These are phyloP conservation scores for Camptogramma bilineatum DNA, from an alignment of 2,888 invertebrate species.

Conservation along the genomic window DNA sequence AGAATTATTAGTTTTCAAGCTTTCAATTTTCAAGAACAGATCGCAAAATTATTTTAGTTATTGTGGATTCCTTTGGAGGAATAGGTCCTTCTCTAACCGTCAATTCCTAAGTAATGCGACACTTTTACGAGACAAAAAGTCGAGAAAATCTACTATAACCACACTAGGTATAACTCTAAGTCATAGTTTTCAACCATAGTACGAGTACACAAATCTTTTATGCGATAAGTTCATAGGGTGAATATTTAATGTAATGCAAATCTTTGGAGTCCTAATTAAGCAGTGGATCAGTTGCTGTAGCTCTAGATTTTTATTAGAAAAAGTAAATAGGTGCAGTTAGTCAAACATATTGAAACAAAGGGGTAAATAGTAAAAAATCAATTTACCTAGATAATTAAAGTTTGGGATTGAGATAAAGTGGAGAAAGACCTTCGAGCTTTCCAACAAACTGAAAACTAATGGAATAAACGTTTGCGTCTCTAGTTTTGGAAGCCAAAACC, in stretches of 20 bases:
- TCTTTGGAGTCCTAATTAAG: conserved; percentile 33
- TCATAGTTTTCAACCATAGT: not conserved
- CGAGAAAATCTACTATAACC: conserved; percentile 6
- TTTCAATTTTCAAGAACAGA: too few relatives aligned
- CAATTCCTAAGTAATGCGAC: too few relatives aligned
- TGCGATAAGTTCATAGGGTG: conserved; percentile 25
- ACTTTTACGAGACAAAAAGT: too few relatives aligned
- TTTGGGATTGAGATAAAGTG: too few relatives aligned
- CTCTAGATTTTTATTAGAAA: conserved; percentile 3
- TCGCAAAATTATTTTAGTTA: too few relatives aligned
- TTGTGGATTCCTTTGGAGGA: too few relatives aligned
- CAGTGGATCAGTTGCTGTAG: conserved; percentile 39
- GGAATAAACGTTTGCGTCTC: not conserved
- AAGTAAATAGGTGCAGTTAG: conserved; percentile 3
- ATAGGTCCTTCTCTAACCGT: too few relatives aligned
- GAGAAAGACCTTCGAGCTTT: too few relatives aligned
- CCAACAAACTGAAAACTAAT: not conserved
- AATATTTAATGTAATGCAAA: conserved; percentile 33
- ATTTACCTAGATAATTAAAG: too few relatives aligned
- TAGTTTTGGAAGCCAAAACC: not conserved
- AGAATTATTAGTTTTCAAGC: too few relatives aligned
- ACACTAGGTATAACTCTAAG: not conserved
- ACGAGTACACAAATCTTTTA: conserved; percentile 15
- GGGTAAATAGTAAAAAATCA: not conserved
- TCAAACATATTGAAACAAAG: not conserved